A percentile compares a stretch with the other conserved stretches of the same genome.
These are phyloP conservation scores for Xestoiulus laeticollis DNA, from an alignment of 2,888 invertebrate genomes.

Conservation along the genomic window DNA sequence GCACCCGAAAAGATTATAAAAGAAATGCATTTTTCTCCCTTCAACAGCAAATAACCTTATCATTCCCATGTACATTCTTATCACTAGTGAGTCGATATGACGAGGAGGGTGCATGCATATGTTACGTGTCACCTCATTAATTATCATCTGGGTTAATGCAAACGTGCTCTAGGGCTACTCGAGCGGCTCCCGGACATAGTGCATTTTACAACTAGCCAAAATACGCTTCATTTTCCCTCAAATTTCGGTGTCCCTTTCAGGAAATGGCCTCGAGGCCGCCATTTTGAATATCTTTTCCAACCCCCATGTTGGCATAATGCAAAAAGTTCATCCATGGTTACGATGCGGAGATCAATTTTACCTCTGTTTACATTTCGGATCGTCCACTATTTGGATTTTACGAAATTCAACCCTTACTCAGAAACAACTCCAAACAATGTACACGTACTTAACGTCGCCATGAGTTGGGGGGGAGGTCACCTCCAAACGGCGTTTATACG, in stretches of 20 bases:
- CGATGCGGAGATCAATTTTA: background rate
- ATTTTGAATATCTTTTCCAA: background rate
- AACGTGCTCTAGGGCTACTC: background rate
- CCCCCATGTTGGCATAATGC: background rate
- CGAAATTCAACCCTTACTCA: no score
- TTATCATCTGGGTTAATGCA: background rate
- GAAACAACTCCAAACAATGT: no score
- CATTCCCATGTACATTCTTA: background rate
- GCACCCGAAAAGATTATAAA: slow-evolving; percentile 16
- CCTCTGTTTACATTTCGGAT: background rate
- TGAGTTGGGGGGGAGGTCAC: no score
- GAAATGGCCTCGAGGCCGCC: slow-evolving; percentile 32
- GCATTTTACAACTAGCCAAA: background rate
- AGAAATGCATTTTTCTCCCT: background rate
- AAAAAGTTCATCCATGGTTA: background rate
- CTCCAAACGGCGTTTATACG: no score
- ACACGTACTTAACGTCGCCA: no score
- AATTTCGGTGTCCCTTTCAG: slow-evolving; percentile 39
- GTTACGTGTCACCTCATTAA: slow-evolving; percentile 19
- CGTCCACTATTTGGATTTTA: background rate
- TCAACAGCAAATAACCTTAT: background rate
- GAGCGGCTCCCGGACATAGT: background rate
- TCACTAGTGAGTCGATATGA: background rate
- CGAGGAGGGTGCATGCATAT: background rate
- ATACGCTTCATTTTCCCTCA: background rate